These are phyloP conservation scores for Bos indicus DNA, from an alignment of 2,113 vertebrate species.

Conservation along the genomic window DNA sequence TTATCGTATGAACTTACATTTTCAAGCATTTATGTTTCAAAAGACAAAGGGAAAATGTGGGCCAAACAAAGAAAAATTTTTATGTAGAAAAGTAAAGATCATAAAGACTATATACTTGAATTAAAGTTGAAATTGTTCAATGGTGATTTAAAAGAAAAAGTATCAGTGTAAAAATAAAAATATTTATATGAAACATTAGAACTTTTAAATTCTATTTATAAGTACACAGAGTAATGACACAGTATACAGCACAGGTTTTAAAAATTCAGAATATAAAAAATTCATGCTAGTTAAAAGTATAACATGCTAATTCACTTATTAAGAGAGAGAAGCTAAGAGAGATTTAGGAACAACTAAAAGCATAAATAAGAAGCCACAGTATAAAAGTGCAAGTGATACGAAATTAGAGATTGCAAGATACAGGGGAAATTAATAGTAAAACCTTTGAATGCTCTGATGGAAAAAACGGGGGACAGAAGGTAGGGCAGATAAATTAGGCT, in stretches of 20 bases:
- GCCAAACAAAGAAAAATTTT: neutral
- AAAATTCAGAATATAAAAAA: neutral
- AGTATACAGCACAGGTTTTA: neutral
- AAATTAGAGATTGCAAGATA: neutral
- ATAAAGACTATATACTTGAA: neutral
- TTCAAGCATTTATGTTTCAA: neutral
- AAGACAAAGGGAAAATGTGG: neutral
- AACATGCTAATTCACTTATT: neutral
- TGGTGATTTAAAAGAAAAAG: slow-evolving; percentile 17
- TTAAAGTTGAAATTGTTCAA: neutral
- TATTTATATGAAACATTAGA: neutral
- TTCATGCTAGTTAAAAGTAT: neutral
- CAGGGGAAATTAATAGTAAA: neutral
- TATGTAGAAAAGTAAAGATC: neutral
- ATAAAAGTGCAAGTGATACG: neutral
- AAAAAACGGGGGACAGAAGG: neutral
- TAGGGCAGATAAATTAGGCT: neutral
- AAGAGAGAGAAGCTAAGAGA: neutral
- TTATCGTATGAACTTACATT: neutral
- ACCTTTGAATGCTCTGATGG: neutral
- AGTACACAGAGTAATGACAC: neutral
- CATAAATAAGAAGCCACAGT: neutral
- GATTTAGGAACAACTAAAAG: neutral
- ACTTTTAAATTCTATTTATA: neutral
- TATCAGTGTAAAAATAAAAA: neutral